A percentile compares a stretch with the other conserved stretches of the same genome.
These are phyloP conservation scores for Thamnophis sirtalis DNA, from an alignment of 2,113 vertebrate genomes.

Conservation along the genomic window DNA sequence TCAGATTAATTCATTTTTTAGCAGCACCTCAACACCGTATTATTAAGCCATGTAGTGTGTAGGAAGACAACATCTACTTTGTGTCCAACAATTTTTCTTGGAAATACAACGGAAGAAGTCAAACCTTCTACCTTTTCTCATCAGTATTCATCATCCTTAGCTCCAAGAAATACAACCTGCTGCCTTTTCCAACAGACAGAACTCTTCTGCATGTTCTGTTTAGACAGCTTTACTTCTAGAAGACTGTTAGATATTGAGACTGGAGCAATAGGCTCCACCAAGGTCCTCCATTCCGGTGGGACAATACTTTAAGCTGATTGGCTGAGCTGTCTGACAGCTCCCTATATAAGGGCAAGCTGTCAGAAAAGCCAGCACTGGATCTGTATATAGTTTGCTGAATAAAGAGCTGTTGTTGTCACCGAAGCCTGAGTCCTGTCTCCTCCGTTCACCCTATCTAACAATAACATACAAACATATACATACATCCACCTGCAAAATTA, in stretches of 20 bases:
- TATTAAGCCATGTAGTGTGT: not conserved
- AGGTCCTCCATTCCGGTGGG: no score
- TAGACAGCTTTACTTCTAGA: slow-evolving; percentile 51
- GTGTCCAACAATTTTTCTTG: rapidly evolving
- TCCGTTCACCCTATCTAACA: no score
- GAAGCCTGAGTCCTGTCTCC: no score
- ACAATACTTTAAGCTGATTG: no score
- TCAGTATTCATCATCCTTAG: not conserved
- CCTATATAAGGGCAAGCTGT: no score
- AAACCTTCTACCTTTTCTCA: not conserved
- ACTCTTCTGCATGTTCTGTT: slow-evolving; percentile 35
- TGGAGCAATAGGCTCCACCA: no score
- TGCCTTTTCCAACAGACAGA: not conserved
- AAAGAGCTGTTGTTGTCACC: no score
- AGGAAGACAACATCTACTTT: not conserved
- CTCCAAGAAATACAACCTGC: not conserved
- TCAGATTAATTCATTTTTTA: not conserved
- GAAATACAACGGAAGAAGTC: slow-evolving; percentile 26
- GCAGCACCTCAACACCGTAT: not conserved
- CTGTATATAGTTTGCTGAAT: no score
- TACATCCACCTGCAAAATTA: not conserved
- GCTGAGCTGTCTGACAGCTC: no score
- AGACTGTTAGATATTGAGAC: slow-evolving; percentile 5
- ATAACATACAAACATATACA: not conserved
- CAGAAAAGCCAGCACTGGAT: no score